Evolutionary conservation across 2,113 vertebrate genomes (phyloP), one percentile per base, ranked within the genome.

Genomic region (Microcebus griseorufus): DNA sequence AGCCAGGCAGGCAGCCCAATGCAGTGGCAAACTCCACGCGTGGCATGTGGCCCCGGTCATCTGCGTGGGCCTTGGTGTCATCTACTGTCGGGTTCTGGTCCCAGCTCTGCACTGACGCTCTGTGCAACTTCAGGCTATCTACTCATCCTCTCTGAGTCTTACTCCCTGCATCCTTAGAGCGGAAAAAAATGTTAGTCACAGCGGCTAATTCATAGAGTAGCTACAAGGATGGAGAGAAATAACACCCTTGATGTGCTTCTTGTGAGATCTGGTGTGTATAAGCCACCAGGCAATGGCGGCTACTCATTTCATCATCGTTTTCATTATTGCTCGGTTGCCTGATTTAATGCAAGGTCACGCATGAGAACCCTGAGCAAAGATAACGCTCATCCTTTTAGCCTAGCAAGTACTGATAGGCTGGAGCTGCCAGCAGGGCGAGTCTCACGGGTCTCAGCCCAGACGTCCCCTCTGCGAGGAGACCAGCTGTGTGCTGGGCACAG

Each of bases 241-340:
- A 53, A n/a, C 5, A 18, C 17, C 53, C 37, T 29, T 17, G 3
- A 8, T 37, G 17, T 4, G 29, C 8, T 23, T 76, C 32, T 55
- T 11, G 3, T 69, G 55, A 88, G 39, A 48, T 12, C 27, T 9
- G 1, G 25, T 25, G n/a, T 0, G 2, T 2, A 8, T 12, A 11
- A 27, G n/a, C 45, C 29, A 1, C 48, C 27, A 39, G 60, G n/a
- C 70, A n/a, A 81, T 0, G 32, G 37, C 37, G 64, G 62, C 62
- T 55, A 8, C 60, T 69, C 17, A 60, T 67, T 34, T 25, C 2
- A 23, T 65, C 42, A 34, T 6, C 0, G 3, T 25, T 39, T 32
- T 37, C 9, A 25, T 32, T 29, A 48, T 3, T 2, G 14, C 37
- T 78, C 51, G 25, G 6, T 4, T n/a, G 70, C 42, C 48, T 60